Base-by-base conservation (phyloP, 30 jellyfish, hydroid and myxozoan species). In the Aurelia aurita region DNA sequence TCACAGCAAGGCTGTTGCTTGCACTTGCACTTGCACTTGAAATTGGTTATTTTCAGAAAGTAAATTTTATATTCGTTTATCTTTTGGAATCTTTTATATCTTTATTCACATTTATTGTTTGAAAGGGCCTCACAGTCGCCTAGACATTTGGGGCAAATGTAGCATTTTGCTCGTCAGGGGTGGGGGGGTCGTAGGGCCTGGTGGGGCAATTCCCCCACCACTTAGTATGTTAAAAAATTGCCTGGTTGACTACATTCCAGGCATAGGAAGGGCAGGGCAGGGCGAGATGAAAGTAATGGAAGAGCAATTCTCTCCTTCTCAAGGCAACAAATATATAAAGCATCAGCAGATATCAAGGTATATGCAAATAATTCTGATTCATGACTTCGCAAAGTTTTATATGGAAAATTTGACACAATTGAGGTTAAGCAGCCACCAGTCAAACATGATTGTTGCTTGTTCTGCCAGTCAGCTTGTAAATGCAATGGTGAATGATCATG, bases 181-280 rank as follows among this genome's bases (percentile, higher is more conserved):
- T n/a, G n/a, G n/a, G n/a, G n/a, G n/a, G n/a, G n/a, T n/a, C n/a
- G n/a, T n/a, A n/a, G n/a, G n/a, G n/a, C n/a, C n/a, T n/a, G n/a
- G n/a, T n/a, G n/a, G n/a, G n/a, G n/a, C n/a, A n/a, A n/a, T n/a
- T n/a, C n/a, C n/a, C n/a, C n/a, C n/a, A n/a, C n/a, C n/a, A n/a
- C n/a, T n/a, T n/a, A n/a, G n/a, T n/a, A n/a, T n/a, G n/a, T n/a
- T n/a, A n/a, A n/a, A n/a, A n/a, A n/a, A n/a, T n/a, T n/a, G n/a
- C n/a, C n/a, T 69, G 31, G 64, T 9, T 16, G 82, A 69, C 39
- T 69, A 35, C 64, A 69, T 69, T 69, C 82, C 32, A 44, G 84
- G 84, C 18, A 72, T 72, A 15, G 84, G 84, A 46, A n/a, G n/a
- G n/a, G n/a, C n/a, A 72, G 84, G 46, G 45, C 84, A 72, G 84